Base-by-base conservation (phyloP, 2,113 vertebrate genomes). In the Myotis lucifugus region DNA sequence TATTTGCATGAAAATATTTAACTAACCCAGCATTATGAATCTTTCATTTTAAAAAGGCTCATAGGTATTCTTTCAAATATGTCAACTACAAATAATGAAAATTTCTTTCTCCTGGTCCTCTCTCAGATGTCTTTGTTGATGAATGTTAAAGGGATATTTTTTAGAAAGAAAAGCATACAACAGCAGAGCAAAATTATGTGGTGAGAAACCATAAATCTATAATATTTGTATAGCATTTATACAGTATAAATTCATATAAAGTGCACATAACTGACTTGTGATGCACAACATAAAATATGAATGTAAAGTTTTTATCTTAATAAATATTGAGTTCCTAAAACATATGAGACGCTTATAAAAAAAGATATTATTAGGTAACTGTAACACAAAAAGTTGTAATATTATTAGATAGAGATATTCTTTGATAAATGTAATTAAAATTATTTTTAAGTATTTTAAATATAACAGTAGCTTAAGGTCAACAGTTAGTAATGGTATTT, bases 1-100 rank as follows among this genome's bases (percentile, higher is more conserved):
- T 23, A 17, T 4, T 70, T 85, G 18, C 15, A 95, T 50, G 23
- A 29, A 94, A 85, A 93, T 90, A 92, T 93, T 96, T 88, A 93
- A 64, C 77, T 48, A 79, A 79, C 86, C 74, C 15, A 89, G 15
- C 13, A 42, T 32, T 69, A 23, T 64, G 48, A 93, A 73, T 1
- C 0, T 72, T 61, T 46, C 32, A 67, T 73, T 8, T 66, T 56
- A 83, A 42, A 95, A 93, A 27, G 46, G 3, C 4, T 64, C 14
- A 37, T 61, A 29, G 2, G 72, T 6, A 85, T 10, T 56, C 15
- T 56, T 88, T 90, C 66, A 74, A 76, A 29, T 59, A 59, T 59
- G 18, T 48, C 29, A 50, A 54, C n/a, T 83, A 78, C n/a, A 91
- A 64, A 34, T 19, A 64, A 61, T 34, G 15, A 46, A 40, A 74